Evolutionary conservation across 2,888 invertebrate species (phyloP), one percentile per base, ranked within the genome.

Genomic region (Steinernema carpocapsae): DNA sequence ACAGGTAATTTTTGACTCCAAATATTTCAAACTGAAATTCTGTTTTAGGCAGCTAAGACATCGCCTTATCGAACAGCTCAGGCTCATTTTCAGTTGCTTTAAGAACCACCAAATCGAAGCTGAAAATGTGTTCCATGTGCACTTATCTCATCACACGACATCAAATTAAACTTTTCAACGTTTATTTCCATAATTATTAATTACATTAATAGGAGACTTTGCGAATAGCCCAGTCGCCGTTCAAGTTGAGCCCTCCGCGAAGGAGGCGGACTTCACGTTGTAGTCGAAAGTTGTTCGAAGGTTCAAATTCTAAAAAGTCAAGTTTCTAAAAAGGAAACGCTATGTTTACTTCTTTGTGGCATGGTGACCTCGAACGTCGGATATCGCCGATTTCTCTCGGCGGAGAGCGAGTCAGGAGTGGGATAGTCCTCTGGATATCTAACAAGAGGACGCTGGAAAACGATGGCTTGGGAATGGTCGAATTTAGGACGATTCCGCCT

Each of bases 381-480:
- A 26, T 56, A 56, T 6, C 56, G 56, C 22, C 56, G 56, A 56
- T 56, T 56, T 56, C 56, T 56, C 56, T 56, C 56, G 56, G 22
- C 56, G 56, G 56, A 56, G 26, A 56, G 56, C 26, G 26, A 56
- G 4, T 56, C 56, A n/a, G n/a, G n/a, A 26, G 56, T 24, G 6
- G 22, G 56, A 22, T 19, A 56, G 56, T 56, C 56, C 56, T 56
- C 56, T 22, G 56, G 56, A 24, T 56, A 56, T 12, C 10, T 3
- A 7, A 56, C 17, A 26, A 56, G 56, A 56, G 56, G 56, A 56
- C 56, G 56, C 17, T 56, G 56, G 17, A 26, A 56, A 26, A 56
- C 56, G 12, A 56, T 56, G 24, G 56, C 56, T 56, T 56, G 56
- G 56, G 56, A 56, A 24, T 56, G 56, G 17, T 56, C 56, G 56